Percentiles rank a stretch among this genome's conserved stretches.
These are phyloP conservation scores for Pseudopleuronectes americanus DNA, from an alignment of 2,797 vertebrate species.

Conservation along the genomic window DNA sequence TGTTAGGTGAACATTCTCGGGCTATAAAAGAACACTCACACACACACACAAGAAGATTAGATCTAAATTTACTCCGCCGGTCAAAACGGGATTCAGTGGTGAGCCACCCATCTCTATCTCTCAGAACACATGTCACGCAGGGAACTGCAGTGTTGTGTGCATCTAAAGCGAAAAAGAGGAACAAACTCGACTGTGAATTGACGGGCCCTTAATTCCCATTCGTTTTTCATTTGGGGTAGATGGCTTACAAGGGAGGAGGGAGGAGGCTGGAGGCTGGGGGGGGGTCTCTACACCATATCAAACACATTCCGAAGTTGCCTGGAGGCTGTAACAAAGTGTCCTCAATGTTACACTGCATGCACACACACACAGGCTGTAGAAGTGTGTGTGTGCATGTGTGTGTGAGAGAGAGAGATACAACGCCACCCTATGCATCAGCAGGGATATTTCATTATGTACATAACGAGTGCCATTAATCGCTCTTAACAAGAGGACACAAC, in stretches of 20 bases:
- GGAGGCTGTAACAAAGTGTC: conserved; percentile 67
- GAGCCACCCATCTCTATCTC: conserved; percentile 73
- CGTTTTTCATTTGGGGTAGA: conserved; percentile 69
- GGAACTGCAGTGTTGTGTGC: conserved; percentile 55
- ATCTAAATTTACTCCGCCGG: conserved; percentile 79
- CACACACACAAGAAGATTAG: conserved; percentile 81
- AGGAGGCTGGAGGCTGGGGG: conserved; percentile 24
- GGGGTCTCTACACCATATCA: conserved; percentile 63
- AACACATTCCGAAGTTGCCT: conserved; percentile 69
- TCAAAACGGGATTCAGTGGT: conserved; percentile 82
- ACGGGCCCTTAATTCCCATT: conserved; percentile 68
- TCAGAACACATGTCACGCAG: conserved; percentile 72
- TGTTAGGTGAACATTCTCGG: conserved; percentile 72
- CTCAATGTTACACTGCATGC: conserved; percentile 36
- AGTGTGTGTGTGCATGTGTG: conserved; percentile 23
- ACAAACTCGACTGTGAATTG: conserved; percentile 65
- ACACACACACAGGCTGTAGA: conserved; percentile 12
- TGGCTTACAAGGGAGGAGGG: conserved; percentile 41
- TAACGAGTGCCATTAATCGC: conserved; percentile 87
- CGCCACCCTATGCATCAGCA: conserved; percentile 79
- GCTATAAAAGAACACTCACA: conserved; percentile 73
- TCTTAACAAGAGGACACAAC: conserved; percentile 88
- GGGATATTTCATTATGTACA: conserved; percentile 87
- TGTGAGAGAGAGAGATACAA: conserved; percentile 59
- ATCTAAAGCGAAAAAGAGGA: conserved; percentile 56